These are phyloP conservation scores for Phyllostomus discolor DNA, from an alignment of 2,113 vertebrate genomes.

Conservation along the genomic window DNA sequence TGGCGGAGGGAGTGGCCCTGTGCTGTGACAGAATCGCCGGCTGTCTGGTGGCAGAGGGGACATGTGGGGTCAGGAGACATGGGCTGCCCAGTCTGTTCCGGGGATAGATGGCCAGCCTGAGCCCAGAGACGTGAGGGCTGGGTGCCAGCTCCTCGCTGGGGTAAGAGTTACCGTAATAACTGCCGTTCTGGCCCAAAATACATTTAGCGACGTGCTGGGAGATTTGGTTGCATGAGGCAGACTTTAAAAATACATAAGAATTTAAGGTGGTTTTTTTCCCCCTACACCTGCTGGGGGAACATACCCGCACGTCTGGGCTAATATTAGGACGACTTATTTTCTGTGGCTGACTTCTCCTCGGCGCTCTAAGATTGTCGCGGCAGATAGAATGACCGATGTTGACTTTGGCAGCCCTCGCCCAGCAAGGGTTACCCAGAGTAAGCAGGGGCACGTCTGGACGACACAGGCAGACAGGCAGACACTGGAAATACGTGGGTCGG, in stretches of 20 bases:
- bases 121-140: not conserved
- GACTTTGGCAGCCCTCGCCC: slow-evolving; percentile 17
- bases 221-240: slow-evolving; percentile 21
- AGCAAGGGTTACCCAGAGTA: slow-evolving; percentile 43
- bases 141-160: not conserved
- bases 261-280: not conserved
- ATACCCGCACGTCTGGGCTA: slow-evolving; percentile 44
- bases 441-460: not conserved
- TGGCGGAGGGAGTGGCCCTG: not conserved
- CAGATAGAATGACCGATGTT: slow-evolving; percentile 40
- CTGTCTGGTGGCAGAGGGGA: not conserved
- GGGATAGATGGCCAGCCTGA: not conserved
- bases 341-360: slow-evolving; percentile 32
- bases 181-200: slow-evolving; percentile 3
- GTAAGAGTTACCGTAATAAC: slow-evolving; percentile 20
- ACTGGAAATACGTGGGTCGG: slow-evolving; percentile 12
- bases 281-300: slow-evolving; percentile 34
- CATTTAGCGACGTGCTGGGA: not conserved
- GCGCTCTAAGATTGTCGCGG: slow-evolving; percentile 37
- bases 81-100: not conserved
- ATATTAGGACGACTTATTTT: slow-evolving; percentile 70
- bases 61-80: not conserved
- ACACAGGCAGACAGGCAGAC: slow-evolving; percentile 45
- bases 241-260: slow-evolving; percentile 69
- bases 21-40: not conserved